These are phyloP conservation scores for Papilio demoleus DNA, from an alignment of 2,888 invertebrate species.

Conservation along the genomic window DNA sequence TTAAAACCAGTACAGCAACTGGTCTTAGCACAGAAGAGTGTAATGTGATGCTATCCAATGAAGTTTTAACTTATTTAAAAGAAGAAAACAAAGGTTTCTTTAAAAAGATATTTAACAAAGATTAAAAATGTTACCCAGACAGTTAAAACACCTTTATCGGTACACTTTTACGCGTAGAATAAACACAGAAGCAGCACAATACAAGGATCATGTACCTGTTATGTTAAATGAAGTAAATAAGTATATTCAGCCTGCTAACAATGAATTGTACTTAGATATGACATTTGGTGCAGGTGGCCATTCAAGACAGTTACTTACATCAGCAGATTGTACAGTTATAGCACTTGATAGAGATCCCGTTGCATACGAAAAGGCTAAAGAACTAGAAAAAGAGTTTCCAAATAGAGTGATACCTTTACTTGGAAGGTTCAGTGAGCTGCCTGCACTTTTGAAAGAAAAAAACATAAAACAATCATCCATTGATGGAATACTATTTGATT, in stretches of 20 bases:
- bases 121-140: constrained; percentile 63
- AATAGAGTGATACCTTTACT: constrained; percentile 90
- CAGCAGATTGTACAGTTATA: constrained; percentile 86
- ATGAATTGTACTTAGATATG: constrained; percentile 93
- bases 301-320: constrained; percentile 87
- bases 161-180: constrained; percentile 50
- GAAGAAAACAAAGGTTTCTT: constrained; percentile 85
- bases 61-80: constrained; percentile 86
- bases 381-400: constrained; percentile 86
- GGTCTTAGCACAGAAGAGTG: constrained; percentile 91
- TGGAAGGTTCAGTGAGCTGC: constrained; percentile 95
- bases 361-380: constrained; percentile 87
- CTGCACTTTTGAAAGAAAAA: constrained; percentile 84
- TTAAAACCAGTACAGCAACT: constrained; percentile 85
- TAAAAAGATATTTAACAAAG: constrained; percentile 71
- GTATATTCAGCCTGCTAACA: constrained; percentile 85
- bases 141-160: constrained; percentile 47
- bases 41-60: constrained; percentile 87
- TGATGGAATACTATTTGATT: constrained; percentile 95
- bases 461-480: constrained; percentile 86
- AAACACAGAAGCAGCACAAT: constrained; percentile 56
- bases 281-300: constrained; percentile 99
- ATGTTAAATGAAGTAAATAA: constrained; percentile 88
- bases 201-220: constrained; percentile 88
- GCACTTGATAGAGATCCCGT: constrained; percentile 95